Base-by-base conservation (phyloP, 2,888 invertebrate species). In the Malacosoma neustria region DNA sequence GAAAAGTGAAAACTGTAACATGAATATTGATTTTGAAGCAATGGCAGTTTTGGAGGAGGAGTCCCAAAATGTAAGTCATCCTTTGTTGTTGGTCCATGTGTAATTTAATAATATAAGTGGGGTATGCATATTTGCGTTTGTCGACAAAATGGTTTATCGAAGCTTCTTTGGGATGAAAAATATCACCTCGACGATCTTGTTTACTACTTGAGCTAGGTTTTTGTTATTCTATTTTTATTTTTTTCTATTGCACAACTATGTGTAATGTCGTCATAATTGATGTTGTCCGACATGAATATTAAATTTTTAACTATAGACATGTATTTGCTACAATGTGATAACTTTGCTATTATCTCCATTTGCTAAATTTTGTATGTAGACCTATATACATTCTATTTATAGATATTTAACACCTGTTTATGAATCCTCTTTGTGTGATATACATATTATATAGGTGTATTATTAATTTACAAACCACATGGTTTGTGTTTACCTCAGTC, bases 21-120 rank as follows among this genome's bases (percentile, higher is more conserved):
- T 74, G 75, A 87, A 74, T 58, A 89, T 89, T 68, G 89, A 89
- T 61, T 89, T 87, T 58, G 89, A 89, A 69, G 81, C 88, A 46
- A 88, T 89, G 88, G 81, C 89, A 54, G 89, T 89, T 48, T 80
- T 89, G 57, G 89, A 89, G 51, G 89, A 89, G 67, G 89, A 89
- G 62, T 84, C 87, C 44, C 82, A 87, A 53, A 87, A 84, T 61
- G 89, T 89, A 69, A 89, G 89, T 86, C 35, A 58, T 61, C 50
- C 68, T 71, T 70, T 71, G 69, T 71, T 61, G 45, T 49, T 41
- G 37, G 47, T 50, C 39, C 44, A 46, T 48, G 41, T 35, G 3
- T 0, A 29, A 35, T 12, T 22, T 22, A 22, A 7, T 22, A 7
- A 5, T 22, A 22, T 22, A 7, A 9, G 13, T 35, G 15, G 9